A percentile compares a stretch with the other conserved stretches of the same genome.
Evolutionary conservation across 2,888 invertebrate genomes (phyloP).

Genomic region (Prosapia bicincta): DNA sequence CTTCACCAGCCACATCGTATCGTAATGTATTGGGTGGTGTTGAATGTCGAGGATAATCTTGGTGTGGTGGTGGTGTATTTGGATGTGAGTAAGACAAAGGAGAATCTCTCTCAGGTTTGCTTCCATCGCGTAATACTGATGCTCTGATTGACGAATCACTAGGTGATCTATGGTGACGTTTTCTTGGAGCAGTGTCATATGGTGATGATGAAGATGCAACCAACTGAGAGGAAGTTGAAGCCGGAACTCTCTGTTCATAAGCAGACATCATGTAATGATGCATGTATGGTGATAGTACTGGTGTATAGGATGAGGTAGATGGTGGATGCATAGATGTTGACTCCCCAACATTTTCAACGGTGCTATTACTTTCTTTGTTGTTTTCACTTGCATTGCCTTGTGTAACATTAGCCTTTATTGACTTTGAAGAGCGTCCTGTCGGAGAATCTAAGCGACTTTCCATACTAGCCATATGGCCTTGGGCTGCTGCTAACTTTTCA

Average conservation of each 20-base stretch:
- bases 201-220: constrained; percentile 44
- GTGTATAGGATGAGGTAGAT: constrained; percentile 47
- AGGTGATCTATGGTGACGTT: constrained; percentile 55
- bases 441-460: constrained; percentile 44
- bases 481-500: constrained; percentile 59
- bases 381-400: constrained; percentile 10
- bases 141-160: constrained; percentile 58
- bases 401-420: constrained; percentile 20
- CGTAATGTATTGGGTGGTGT: constrained; percentile 46
- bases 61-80: constrained; percentile 47
- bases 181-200: constrained; percentile 51
- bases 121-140: constrained; percentile 64
- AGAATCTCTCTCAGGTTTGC: constrained; percentile 41
- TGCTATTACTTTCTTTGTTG: background rate
- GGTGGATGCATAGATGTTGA: constrained; percentile 43
- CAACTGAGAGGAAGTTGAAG: constrained; percentile 9
- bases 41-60: constrained; percentile 51
- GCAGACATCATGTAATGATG: constrained; percentile 42
- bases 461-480: constrained; percentile 46
- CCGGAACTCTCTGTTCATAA: constrained; percentile 12
- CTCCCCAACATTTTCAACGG: constrained; percentile 22
- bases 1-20: constrained; percentile 14
- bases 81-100: constrained; percentile 39
- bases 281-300: constrained; percentile 52
- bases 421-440: constrained; percentile 34